A percentile compares a stretch with the other conserved stretches of the same genome.
Conservation (phyloP, 2,797 vertebrate genomes). For the Parauchenoglanis punctatus region DNA sequence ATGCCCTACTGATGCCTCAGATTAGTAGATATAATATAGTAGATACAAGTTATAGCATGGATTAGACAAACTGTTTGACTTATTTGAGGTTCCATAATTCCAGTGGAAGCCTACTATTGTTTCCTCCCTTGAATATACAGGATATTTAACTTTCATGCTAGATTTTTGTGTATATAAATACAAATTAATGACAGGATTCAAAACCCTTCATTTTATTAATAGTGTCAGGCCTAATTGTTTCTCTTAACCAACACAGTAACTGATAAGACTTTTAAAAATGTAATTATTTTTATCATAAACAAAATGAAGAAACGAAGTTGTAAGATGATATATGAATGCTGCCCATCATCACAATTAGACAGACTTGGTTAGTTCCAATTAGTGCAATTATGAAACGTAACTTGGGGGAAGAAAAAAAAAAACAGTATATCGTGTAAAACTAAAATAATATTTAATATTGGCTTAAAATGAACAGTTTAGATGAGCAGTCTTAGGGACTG, state of each 20-base stretch:
- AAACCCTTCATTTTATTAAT: too few relatives aligned
- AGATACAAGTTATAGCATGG: not conserved
- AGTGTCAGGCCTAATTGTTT: not conserved
- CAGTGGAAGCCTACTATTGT: not conserved
- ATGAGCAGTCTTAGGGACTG: not conserved
- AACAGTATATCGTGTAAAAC: not conserved
- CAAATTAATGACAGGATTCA: too few relatives aligned
- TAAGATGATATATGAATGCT: not conserved
- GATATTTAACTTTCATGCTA: not conserved
- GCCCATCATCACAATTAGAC: not conserved
- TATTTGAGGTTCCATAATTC: too few relatives aligned
- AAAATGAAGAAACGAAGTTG: too few relatives aligned
- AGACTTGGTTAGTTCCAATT: not conserved
- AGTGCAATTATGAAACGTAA: not conserved
- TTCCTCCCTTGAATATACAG: not conserved
- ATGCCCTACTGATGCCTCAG: not conserved
- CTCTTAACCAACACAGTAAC: not conserved
- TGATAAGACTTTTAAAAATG: not conserved
- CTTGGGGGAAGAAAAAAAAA: not conserved
- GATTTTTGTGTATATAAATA: too few relatives aligned
- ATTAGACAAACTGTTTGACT: not conserved
- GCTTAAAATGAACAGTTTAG: not conserved
- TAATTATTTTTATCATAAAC: not conserved
- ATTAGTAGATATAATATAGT: not conserved
- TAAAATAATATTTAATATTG: not conserved